Conservation (phyloP, 2,797 vertebrate species). For the Myiotriccus ornatus region DNA sequence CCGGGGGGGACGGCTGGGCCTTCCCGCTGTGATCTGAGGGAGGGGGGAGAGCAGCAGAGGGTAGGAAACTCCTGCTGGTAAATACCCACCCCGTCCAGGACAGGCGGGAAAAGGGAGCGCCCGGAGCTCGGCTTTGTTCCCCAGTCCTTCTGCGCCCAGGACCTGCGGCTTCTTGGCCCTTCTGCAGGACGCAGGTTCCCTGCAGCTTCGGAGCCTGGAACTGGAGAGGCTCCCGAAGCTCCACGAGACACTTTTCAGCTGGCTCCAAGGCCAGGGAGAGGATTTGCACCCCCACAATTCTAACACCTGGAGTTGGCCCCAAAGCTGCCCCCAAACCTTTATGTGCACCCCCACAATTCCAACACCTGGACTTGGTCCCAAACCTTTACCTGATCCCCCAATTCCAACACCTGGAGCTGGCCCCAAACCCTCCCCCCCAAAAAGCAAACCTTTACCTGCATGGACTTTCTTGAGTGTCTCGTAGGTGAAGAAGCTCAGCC, state of each 20-base stretch:
- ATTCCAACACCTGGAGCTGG: background rate
- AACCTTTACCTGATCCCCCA: background rate
- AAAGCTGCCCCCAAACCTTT: too few relatives aligned
- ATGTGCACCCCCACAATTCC: too few relatives aligned
- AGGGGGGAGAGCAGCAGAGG: background rate
- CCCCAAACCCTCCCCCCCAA: too few relatives aligned
- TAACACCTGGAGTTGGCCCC: background rate
- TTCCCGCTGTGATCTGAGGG: conserved; percentile 83
- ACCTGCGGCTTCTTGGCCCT: background rate
- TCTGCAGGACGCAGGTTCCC: too few relatives aligned
- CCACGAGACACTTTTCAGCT: background rate
- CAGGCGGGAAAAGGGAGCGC: too few relatives aligned
- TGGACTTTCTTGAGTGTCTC: conserved; percentile 93
- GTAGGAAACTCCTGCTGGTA: background rate
- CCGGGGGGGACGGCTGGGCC: conserved; percentile 83
- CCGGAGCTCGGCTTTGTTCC: background rate
- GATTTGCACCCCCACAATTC: background rate
- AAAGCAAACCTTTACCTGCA: conserved; percentile 78
- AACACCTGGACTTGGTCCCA: too few relatives aligned
- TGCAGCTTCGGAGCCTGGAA: background rate
- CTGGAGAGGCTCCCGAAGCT: background rate
- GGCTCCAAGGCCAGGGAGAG: background rate
- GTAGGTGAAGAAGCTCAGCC: conserved; percentile 97
- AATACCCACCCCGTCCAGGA: background rate
- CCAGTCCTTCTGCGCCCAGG: background rate